These are phyloP conservation scores for Cinclus mexicanus DNA, from an alignment of 2,113 vertebrate genomes.

Conservation along the genomic window DNA sequence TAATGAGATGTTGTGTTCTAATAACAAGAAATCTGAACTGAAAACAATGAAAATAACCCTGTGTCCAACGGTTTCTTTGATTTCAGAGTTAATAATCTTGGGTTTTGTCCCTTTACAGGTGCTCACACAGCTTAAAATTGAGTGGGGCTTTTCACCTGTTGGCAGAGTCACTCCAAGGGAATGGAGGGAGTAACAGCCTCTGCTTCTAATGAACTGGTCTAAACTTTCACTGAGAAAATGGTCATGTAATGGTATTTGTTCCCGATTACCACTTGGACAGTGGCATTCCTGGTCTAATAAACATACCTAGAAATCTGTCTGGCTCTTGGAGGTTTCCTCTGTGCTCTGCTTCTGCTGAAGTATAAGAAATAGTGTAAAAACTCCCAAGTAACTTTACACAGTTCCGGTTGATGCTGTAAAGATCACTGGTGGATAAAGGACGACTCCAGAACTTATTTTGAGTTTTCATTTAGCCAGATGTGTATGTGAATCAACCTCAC, in stretches of 20 bases:
- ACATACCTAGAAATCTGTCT: conserved; percentile 46
- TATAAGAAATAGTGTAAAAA: not conserved
- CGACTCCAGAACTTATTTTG: rapidly evolving
- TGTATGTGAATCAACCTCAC: rapidly evolving
- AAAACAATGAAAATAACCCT: not conserved
- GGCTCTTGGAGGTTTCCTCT: not conserved
- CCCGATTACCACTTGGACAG: conserved; percentile 16
- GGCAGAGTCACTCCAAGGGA: conserved; percentile 85
- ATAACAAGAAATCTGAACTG: not conserved
- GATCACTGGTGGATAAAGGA: not conserved
- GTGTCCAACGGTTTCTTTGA: not conserved
- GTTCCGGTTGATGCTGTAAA: not conserved
- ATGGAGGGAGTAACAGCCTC: conserved; percentile 73
- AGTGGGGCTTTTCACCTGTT: conserved; percentile 90
- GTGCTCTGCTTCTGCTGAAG: not conserved
- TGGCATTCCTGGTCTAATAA: conserved; percentile 75
- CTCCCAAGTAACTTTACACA: not conserved
- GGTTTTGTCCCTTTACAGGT: conserved; percentile 75
- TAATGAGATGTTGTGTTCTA: not conserved
- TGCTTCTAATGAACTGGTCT: not conserved
- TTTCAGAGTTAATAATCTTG: not conserved
- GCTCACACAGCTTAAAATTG: conserved; percentile 79
- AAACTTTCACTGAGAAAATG: not conserved
- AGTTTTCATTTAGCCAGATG: too few species aligned
- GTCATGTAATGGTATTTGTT: not conserved